Base-by-base conservation (phyloP, 2,888 invertebrate species). In the Drosophila diplacantha region DNA sequence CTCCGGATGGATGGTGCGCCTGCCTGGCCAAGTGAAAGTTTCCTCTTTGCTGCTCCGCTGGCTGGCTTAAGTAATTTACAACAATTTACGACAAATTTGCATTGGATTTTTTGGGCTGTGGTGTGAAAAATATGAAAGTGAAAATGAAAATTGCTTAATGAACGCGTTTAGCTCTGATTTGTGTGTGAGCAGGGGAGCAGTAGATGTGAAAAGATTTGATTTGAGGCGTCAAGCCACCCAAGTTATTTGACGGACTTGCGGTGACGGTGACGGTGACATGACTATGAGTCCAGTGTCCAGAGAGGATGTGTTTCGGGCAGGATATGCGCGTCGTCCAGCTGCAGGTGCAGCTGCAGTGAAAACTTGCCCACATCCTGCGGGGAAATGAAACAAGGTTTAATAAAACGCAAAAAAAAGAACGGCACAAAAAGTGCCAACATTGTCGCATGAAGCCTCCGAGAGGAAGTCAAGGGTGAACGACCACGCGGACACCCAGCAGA, bases 71-170 rank as follows among this genome's bases (percentile, higher is more conserved):
- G 68, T 71, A 71, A 79, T 74, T 82, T 78, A 73, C 69, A 83
- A 78, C 71, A 78, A 73, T 83, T 83, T 83, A 81, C 67, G 63
- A 73, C 71, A 78, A 77, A 81, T 83, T 78, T 78, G 70, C 70
- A 70, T 70, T 46, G 26, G 9, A 1, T 29, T 29, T 29, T 29
- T 51, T 61, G 35, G 52, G 26, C 39, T 63, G 56, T 67, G 61
- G 66, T 69, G 69, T 66, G 69, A 66, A 66, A 69, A 66, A 66
- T 41, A 65, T 66, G 50, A 66, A 66, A 66, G 66, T 69, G 69
- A 60, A 66, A 61, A 53, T 50, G 49, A 66, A 66, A 66, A 66
- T 66, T 49, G 52, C 24, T 49, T 49, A 61, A 66, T 59, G 34
- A 51, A 41, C 31, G 50, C 59, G 32, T 50, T 39, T 64, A 53